Evolutionary conservation across 2,797 vertebrate genomes (phyloP), one percentile per base, ranked within the genome.

Genomic region (Carapus acus): DNA sequence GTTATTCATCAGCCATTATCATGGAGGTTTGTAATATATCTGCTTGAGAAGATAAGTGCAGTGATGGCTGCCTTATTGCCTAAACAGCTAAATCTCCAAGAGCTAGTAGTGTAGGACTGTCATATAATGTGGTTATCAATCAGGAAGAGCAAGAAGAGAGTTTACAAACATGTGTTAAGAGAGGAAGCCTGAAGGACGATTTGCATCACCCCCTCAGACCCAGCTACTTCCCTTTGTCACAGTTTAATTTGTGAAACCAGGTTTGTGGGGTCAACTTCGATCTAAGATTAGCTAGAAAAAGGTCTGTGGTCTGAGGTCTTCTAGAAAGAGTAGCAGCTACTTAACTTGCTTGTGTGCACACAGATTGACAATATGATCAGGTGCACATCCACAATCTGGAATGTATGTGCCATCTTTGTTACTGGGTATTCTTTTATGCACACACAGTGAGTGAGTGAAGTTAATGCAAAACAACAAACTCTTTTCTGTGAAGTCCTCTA

Each of bases 201-300:
- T 67, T 66, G n/a, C 77, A 79, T 83, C 74, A 41, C 48, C 62
- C 54, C 62, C 53, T 39, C 67, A 74, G 72, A 74, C 65, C 73
- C 66, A 69, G 75, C 74, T 66, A 80, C 79, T 86, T 86, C 84
- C 83, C 72, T 61, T 77, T 82, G 78, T 84, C 75, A 83, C 69
- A 78, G 17, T 80, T 81, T 61, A 70, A 80, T 78, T 70, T 83
- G 80, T 80, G 74, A 59, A 68, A 73, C 86, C 81, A 82, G 81
- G 81, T 65, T 15, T 84, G 31, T 77, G 58, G 47, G 71, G 80
- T 77, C 67, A 68, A 49, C 63, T 11, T 29, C 50, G 53, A 69
- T 55, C 54, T 48, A 43, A 76, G 48, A 77, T 78, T 53, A 49
- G 46, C 51, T 23, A 54, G 71, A 46, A 60, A 50, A 33, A 78